These are phyloP conservation scores for Aurelia sp. DNA, from an alignment of 30 jellyfish, hydroid and myxozoan genomes.

Conservation along the genomic window DNA sequence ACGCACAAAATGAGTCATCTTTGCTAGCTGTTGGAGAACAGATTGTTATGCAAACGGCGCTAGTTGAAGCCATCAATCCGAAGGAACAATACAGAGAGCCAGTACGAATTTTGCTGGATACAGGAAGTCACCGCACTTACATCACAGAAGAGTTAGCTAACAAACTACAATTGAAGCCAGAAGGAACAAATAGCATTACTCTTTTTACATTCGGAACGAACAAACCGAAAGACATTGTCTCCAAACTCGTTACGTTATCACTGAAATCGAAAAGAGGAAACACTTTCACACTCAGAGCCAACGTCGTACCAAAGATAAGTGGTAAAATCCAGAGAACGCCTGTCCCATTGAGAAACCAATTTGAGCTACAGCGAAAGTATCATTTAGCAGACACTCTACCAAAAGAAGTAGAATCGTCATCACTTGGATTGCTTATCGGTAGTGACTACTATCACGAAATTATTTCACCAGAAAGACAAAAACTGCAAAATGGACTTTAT, in stretches of 20 bases:
- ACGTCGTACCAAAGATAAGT: slow-evolving; percentile 17
- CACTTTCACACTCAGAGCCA: slow-evolving; percentile 18
- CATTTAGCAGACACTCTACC: slow-evolving; percentile 48
- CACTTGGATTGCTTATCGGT: slow-evolving; percentile 44
- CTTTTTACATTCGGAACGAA: slow-evolving; percentile 4
- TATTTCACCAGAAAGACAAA: background rate
- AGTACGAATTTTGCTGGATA: slow-evolving; percentile 21
- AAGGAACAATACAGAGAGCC: background rate
- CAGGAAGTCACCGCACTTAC: slow-evolving; percentile 52
- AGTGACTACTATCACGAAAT: slow-evolving; percentile 44
- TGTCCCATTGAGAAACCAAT: background rate
- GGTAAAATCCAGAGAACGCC: slow-evolving; percentile 43
- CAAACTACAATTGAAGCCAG: slow-evolving; percentile 11
- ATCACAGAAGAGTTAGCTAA: slow-evolving; percentile 30
- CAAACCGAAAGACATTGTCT: background rate
- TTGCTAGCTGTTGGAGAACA: no score
- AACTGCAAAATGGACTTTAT: slow-evolving; percentile 6
- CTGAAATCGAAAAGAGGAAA: slow-evolving; percentile 27
- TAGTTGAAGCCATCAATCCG: background rate
- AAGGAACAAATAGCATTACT: background rate
- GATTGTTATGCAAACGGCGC: slow-evolving; percentile 52
- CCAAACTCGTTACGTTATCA: background rate
- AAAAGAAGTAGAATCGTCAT: slow-evolving; percentile 3
- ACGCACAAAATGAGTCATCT: no score
- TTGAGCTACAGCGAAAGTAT: background rate